Percentiles rank a stretch among this genome's conserved stretches.
phyloP scores from a whole-genome alignment of 2,888 invertebrate species.

The Leptodirus hochenwartii region DNA sequence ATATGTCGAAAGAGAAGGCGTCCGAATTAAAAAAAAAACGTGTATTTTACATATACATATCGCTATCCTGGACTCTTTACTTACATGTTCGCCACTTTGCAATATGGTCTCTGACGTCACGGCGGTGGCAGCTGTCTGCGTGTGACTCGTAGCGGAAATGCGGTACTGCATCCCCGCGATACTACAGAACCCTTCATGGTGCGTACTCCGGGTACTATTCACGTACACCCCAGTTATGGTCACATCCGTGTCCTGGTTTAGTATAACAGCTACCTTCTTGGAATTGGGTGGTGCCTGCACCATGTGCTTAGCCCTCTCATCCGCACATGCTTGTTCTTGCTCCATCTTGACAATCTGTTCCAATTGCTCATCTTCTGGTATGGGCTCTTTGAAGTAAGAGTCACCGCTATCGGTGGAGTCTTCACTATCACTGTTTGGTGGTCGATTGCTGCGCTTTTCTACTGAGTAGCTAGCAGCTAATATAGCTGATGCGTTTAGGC shows the following conservation, averaged over 20 bases:
- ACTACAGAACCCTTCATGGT: conserved; percentile 68
- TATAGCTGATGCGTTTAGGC: conserved; percentile 78
- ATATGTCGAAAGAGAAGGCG: too few species aligned
- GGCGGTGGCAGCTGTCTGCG: conserved; percentile 69
- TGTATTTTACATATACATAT: too few species aligned
- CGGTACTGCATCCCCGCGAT: conserved; percentile 74
- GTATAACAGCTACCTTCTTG: conserved; percentile 59
- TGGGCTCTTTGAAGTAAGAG: conserved; percentile 26
- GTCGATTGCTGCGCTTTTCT: conserved; percentile 43
- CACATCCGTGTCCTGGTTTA: conserved; percentile 72
- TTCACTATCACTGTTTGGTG: conserved; percentile 30
- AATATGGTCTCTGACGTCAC: conserved; percentile 43
- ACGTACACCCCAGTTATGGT: conserved; percentile 77
- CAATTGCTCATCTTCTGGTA: conserved; percentile 29
- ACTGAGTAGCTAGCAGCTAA: conserved; percentile 67
- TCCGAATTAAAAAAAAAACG: too few species aligned
- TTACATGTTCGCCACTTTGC: too few species aligned
- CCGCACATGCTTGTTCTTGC: conserved; percentile 22
- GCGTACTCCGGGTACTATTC: conserved; percentile 52
- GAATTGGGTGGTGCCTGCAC: conserved; percentile 27
- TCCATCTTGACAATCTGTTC: conserved; percentile 34
- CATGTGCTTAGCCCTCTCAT: conserved; percentile 21
- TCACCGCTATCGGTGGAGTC: conserved; percentile 32
- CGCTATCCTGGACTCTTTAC: too few species aligned
- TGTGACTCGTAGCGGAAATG: conserved; percentile 72